Evolutionary conservation across 2,113 vertebrate species (phyloP).

Genomic region (Campylomormyrus numenius): DNA sequence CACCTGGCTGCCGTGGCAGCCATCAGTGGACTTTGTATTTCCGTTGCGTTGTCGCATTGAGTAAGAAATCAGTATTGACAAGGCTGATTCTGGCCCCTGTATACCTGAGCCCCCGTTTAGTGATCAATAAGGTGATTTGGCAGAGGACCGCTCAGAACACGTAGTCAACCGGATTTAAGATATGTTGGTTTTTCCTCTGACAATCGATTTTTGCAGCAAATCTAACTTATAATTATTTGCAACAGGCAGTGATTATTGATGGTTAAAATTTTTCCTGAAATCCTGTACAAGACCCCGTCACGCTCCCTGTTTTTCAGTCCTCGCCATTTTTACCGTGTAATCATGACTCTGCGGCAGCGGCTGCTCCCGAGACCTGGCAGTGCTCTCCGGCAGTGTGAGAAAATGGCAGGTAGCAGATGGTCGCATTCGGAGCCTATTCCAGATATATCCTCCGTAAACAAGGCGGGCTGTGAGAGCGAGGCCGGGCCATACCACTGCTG

Average conservation of each 20-base stretch:
- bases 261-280: background rate
- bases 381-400: background rate
- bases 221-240: background rate
- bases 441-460: background rate
- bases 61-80: background rate
- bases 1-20: background rate
- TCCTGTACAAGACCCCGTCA: background rate
- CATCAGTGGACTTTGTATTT: background rate
- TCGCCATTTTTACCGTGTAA: background rate
- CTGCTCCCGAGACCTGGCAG: background rate
- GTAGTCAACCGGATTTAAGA: background rate
- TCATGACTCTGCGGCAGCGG: background rate
- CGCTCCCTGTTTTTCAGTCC: background rate
- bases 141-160: background rate
- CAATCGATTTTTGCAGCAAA: background rate
- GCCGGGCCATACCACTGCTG: background rate
- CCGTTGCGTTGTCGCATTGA: background rate
- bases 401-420: slow-evolving; percentile 18
- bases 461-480: background rate
- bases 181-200: background rate
- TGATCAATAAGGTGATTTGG: background rate
- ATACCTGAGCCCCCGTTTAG: background rate
- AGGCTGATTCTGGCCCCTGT: background rate
- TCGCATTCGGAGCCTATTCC: background rate
- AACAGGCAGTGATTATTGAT: background rate